Conservation (phyloP, 2,113 vertebrate species). For the Noctilio leporinus region DNA sequence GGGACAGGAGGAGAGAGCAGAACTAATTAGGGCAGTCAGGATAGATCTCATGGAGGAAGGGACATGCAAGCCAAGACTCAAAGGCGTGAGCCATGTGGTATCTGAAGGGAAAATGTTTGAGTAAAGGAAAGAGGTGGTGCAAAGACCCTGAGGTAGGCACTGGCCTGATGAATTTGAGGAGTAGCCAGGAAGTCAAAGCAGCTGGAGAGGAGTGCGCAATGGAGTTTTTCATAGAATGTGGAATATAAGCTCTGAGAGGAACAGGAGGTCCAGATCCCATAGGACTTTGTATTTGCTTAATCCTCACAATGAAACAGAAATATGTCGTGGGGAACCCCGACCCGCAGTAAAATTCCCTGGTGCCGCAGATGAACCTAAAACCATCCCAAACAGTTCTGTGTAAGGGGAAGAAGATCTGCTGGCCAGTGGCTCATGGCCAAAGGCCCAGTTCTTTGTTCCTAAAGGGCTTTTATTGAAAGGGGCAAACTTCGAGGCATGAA, state of each 20-base stretch:
- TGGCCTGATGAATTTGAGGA: not conserved
- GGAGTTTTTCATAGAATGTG: not conserved
- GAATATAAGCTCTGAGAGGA: not conserved
- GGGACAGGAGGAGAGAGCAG: not conserved
- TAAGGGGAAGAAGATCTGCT: too few species aligned
- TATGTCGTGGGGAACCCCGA: too few species aligned
- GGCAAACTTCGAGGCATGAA: too few species aligned
- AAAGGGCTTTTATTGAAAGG: too few species aligned
- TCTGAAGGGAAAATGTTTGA: not conserved
- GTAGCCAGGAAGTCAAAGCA: not conserved
- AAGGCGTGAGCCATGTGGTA: not conserved
- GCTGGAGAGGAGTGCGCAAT: not conserved
- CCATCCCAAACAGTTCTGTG: too few species aligned
- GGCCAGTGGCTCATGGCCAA: too few species aligned
- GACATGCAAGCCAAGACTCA: not conserved
- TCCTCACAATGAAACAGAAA: not conserved
- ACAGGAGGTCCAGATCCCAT: not conserved
- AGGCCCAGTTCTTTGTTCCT: too few species aligned
- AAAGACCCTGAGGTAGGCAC: not conserved
- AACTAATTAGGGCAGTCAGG: not conserved
- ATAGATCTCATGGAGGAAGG: not conserved
- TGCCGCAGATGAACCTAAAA: too few species aligned
- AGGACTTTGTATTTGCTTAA: not conserved
- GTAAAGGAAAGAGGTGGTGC: not conserved
- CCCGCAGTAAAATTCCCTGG: too few species aligned